Conservation (phyloP, 2,113 vertebrate species). For the Chlamydotis undulata region DNA sequence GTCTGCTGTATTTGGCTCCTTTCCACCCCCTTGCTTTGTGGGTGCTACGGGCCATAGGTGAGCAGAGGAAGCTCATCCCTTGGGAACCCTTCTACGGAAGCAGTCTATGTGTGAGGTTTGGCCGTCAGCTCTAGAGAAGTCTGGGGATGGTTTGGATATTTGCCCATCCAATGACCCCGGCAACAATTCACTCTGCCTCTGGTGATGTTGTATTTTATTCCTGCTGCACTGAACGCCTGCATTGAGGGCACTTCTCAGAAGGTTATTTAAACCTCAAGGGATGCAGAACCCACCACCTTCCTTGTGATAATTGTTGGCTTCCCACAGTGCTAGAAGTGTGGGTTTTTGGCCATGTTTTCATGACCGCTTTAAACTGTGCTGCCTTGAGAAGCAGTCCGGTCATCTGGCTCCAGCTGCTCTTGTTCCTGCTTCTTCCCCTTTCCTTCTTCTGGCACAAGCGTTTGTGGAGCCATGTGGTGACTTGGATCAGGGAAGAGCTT, state of each 20-base stretch:
- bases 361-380: background rate
- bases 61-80: background rate
- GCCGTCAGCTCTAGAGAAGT: background rate
- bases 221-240: background rate
- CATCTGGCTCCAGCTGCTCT: constrained; percentile 28
- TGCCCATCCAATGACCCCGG: background rate
- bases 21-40: background rate
- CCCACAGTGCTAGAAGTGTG: background rate
- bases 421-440: background rate
- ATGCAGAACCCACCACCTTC: background rate
- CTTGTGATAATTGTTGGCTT: background rate
- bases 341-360: background rate
- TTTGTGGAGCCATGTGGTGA: background rate
- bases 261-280: background rate
- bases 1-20: background rate
- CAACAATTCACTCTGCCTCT: background rate
- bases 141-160: background rate
- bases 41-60: background rate
- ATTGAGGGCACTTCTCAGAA: background rate
- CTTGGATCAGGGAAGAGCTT: background rate
- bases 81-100: background rate
- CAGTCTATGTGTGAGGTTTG: fast-evolving
- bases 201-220: background rate
- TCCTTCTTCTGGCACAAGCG: background rate
- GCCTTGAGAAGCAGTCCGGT: background rate